Percentiles rank a stretch among this genome's conserved stretches.
Conservation (phyloP, 2,888 invertebrate genomes). For the Eupithecia tripunctaria region DNA sequence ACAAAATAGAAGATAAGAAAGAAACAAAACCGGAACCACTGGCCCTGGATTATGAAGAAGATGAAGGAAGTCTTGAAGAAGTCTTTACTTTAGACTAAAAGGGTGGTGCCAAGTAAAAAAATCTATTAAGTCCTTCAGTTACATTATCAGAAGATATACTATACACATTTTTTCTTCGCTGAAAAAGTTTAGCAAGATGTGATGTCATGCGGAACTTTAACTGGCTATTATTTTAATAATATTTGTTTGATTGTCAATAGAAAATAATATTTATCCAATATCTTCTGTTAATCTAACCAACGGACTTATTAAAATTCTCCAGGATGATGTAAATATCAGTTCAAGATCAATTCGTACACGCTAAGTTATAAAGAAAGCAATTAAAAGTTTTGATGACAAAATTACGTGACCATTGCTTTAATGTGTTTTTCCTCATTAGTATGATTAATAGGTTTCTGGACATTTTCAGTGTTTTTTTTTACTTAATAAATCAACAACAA, state of each 20-base stretch:
- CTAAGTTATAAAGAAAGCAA: background rate
- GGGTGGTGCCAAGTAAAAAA: no score
- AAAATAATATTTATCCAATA: no score
- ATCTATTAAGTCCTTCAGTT: no score
- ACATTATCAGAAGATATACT: no score
- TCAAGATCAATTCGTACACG: background rate
- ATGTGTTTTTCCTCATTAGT: background rate
- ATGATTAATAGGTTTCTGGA: background rate
- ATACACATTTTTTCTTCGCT: no score
- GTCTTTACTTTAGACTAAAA: background rate
- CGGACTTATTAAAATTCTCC: no score
- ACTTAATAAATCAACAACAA: background rate
- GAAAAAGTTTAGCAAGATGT: no score
- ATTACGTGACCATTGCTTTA: background rate
- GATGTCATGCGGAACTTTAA: no score
- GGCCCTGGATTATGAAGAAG: background rate
- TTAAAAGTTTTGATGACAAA: background rate
- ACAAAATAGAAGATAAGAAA: background rate
- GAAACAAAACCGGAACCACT: background rate
- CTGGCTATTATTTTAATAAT: no score
- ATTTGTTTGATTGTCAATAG: no score
- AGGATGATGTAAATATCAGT: background rate
- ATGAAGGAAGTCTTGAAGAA: conserved; percentile 3
- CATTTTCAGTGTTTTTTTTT: background rate
- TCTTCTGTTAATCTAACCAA: no score